Conservation (phyloP, 2,797 vertebrate genomes). For the Botia kubotai region DNA sequence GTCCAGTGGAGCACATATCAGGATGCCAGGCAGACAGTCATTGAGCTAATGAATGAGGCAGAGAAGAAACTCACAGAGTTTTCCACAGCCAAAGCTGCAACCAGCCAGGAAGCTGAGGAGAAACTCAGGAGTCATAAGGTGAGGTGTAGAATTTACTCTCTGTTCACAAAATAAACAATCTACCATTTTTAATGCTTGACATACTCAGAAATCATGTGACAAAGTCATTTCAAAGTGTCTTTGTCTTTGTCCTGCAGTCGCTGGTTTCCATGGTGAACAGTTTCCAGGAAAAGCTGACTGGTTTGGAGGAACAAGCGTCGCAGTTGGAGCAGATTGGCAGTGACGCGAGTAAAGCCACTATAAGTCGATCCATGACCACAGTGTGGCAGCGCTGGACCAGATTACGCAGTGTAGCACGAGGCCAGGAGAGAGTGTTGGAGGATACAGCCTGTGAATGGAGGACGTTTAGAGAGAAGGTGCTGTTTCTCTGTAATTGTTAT, state of each 20-base stretch:
- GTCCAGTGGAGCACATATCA: conserved; percentile 88
- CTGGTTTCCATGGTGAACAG: conserved; percentile 82
- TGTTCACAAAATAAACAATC: background rate
- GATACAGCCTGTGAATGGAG: conserved; percentile 89
- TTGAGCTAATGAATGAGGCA: conserved; percentile 88
- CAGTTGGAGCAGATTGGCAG: conserved; percentile 78
- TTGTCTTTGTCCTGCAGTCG: conserved; percentile 71
- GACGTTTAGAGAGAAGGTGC: conserved; percentile 86
- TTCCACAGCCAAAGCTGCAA: conserved; percentile 84
- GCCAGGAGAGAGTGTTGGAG: conserved; percentile 91
- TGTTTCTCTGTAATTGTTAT: background rate
- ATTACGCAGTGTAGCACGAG: conserved; percentile 84
- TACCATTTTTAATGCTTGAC: background rate
- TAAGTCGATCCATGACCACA: conserved; percentile 85
- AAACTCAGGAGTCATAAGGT: conserved; percentile 90
- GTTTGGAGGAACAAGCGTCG: conserved; percentile 82
- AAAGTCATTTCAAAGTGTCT: conserved; percentile 23
- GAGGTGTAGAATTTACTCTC: background rate
- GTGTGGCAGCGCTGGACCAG: conserved; percentile 94
- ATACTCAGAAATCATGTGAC: background rate
- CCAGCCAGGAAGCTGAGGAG: conserved; percentile 82
- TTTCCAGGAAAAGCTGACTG: conserved; percentile 84
- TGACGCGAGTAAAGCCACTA: conserved; percentile 83
- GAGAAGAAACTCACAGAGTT: conserved; percentile 90
- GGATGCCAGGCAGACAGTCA: conserved; percentile 82